Evolutionary conservation across 2,113 vertebrate genomes (phyloP).

Genomic region (Todiramphus chloris): DNA sequence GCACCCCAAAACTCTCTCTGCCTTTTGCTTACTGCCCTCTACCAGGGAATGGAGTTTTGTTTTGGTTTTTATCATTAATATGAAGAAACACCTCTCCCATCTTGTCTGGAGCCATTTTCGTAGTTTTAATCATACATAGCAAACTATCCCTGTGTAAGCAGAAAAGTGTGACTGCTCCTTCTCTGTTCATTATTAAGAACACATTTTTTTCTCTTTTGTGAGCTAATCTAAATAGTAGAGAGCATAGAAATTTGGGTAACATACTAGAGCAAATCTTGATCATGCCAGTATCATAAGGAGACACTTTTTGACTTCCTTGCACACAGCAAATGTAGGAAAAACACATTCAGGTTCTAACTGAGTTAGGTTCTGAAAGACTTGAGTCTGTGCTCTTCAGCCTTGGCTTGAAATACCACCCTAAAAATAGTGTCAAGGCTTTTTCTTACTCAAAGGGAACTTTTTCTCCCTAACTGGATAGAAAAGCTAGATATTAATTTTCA

Average conservation of each 20-base stretch:
- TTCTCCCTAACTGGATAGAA: background rate
- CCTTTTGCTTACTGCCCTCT: background rate
- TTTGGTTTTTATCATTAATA: background rate
- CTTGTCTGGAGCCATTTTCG: background rate
- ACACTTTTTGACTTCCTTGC: background rate
- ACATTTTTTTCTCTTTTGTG: background rate
- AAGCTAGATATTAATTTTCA: background rate
- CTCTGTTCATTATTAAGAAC: background rate
- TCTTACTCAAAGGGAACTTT: background rate
- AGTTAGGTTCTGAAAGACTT: background rate
- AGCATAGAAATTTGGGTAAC: background rate
- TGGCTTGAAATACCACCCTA: background rate
- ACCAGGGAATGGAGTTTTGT: background rate
- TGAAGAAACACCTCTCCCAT: background rate
- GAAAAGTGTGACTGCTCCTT: accelerated
- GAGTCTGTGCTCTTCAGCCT: background rate
- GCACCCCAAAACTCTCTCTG: background rate
- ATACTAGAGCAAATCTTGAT: background rate
- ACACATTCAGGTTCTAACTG: background rate
- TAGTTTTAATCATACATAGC: background rate
- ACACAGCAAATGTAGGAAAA: background rate
- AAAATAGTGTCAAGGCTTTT: background rate
- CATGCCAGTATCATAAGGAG: background rate
- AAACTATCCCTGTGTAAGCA: background rate
- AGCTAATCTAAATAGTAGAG: background rate